Percentiles rank a stretch among this genome's conserved stretches.
These are phyloP conservation scores for Monopterus albus DNA, from an alignment of 2,113 vertebrate genomes.

Conservation along the genomic window DNA sequence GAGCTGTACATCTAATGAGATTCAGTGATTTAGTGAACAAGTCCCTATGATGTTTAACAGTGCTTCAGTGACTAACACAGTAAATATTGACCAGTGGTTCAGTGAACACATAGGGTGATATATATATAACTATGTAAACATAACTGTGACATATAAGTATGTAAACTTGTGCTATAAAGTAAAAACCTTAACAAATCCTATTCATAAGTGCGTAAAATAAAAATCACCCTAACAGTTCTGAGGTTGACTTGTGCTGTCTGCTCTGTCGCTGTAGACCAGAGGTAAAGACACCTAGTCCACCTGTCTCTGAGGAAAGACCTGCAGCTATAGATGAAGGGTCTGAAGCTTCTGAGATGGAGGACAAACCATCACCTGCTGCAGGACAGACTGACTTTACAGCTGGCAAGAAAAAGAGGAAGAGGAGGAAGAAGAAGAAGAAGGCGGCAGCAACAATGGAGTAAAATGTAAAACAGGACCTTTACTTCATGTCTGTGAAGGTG, in stretches of 20 bases:
- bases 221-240: no score
- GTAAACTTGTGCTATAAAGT: no score
- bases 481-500: neutral
- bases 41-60: no score
- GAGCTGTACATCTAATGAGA: no score
- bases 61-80: no score
- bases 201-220: no score
- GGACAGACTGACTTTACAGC: neutral
- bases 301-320: conserved; percentile 28
- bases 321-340: conserved; percentile 25
- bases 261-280: conserved; percentile 36
- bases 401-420: conserved; percentile 58
- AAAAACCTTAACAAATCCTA: no score
- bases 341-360: conserved; percentile 43
- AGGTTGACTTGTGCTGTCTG: neutral
- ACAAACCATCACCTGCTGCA: neutral
- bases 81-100: no score
- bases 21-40: no score
- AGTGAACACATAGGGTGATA: no score
- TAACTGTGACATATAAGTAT: no score
- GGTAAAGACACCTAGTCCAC: neutral
- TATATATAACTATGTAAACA: no score
- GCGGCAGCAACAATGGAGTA: neutral
- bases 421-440: conserved; percentile 50
- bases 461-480: conserved; percentile 11